These are phyloP conservation scores for Tapera naevia DNA, from an alignment of 2,797 vertebrate genomes.

Conservation along the genomic window DNA sequence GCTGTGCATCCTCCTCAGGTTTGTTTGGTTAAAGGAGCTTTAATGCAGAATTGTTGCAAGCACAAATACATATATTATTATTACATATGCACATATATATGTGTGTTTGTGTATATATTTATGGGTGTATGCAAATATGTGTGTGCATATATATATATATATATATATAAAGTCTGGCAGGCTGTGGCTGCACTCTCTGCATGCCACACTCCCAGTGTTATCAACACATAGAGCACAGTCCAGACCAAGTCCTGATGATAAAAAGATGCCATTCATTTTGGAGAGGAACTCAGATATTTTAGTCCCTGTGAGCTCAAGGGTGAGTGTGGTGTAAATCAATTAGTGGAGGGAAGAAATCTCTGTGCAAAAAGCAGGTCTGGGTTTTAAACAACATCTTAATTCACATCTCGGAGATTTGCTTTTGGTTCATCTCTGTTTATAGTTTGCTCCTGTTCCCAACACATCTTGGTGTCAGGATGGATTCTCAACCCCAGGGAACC, in stretches of 20 bases:
- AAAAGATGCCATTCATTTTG: background rate
- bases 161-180: background rate
- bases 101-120: background rate
- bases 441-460: constrained; percentile 31
- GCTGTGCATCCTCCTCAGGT: background rate
- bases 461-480: background rate
- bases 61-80: background rate
- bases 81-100: background rate
- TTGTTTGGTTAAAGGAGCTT: background rate
- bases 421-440: constrained; percentile 14
- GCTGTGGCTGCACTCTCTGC: background rate
- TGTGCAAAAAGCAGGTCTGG: background rate
- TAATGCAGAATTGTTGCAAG: background rate
- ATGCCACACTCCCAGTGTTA: background rate
- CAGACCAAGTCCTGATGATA: constrained; percentile 9
- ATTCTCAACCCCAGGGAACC: constrained; percentile 38
- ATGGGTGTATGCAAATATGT: background rate
- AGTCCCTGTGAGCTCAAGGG: background rate
- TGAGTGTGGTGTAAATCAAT: background rate
- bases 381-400: background rate
- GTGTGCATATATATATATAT: too few relatives aligned
- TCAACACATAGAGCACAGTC: background rate
- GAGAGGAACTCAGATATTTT: background rate
- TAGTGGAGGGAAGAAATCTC: background rate
- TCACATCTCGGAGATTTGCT: background rate